Base-by-base conservation (phyloP, 2,888 invertebrate species). In the Eupithecia subfuscata region DNA sequence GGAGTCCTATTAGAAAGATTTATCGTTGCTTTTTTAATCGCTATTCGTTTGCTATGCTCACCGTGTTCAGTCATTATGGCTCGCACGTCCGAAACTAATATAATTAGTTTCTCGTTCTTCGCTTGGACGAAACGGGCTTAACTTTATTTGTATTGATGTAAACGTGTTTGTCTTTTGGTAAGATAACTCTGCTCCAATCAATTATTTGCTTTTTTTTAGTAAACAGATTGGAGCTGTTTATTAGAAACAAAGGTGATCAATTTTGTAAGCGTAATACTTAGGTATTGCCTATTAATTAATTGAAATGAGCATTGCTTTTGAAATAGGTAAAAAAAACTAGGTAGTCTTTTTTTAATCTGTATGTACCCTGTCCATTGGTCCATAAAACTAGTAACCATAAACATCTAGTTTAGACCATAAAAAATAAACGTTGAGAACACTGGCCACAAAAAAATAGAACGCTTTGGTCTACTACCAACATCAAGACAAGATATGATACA, bases 1-100 rank as follows among this genome's bases (percentile, higher is more conserved):
- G 30, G 75, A n/a, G 72, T 76, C 80, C 77, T 76, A 80, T 80
- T 80, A 79, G 70, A 76, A 71, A 77, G 76, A 79, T 78, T 78
- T 79, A 79, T 79, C 25, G 72, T 64, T 37, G 65, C 78, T 68
- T 74, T 75, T 74, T 73, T 76, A 73, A 72, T 74, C 7, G 64
- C 18, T 64, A 22, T 40, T 14, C 52, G 65, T 37, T 79, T 80
- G 67, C 69, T 76, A 80, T 80, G 78, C 80, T 63, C 43, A 25
- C 25, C 48, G 52, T 67, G 76, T 73, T 45, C 70, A 60, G 73
- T 40, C 68, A 73, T 76, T 73, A 73, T 74, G 69, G 64, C n/a
- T 45, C 71, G 71, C 76, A 74, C 73, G 76, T 76, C 34, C 30
- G 45, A 64, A 74, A 65, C 71, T 56, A 69, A 74, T 76, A 74